Percentiles rank a stretch among this genome's conserved stretches.
These are phyloP conservation scores for Porites australiensis DNA, from an alignment of 64 coral and sea anemone genomes.

Conservation along the genomic window DNA sequence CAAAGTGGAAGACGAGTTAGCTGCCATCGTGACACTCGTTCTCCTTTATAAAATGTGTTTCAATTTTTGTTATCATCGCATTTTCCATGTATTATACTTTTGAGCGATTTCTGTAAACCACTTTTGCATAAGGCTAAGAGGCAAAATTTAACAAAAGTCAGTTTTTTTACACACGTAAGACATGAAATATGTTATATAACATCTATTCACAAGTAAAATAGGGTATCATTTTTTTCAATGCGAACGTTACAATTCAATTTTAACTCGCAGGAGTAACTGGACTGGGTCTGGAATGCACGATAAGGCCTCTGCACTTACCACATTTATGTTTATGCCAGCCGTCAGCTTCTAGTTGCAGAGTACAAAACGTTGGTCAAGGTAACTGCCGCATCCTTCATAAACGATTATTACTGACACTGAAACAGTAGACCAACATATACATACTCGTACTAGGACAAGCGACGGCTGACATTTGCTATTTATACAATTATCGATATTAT, in stretches of 20 bases:
- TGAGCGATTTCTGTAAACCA: too few relatives aligned
- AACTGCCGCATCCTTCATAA: background rate
- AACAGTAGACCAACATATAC: background rate
- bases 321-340: slow-evolving; percentile 3
- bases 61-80: too few relatives aligned
- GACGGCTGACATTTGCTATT: background rate
- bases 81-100: too few relatives aligned
- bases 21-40: too few relatives aligned
- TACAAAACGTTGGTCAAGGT: slow-evolving; percentile 24
- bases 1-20: too few relatives aligned
- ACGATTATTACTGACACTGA: background rate
- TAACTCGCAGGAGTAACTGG: slow-evolving; percentile 4
- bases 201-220: too few relatives aligned
- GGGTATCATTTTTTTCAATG: background rate
- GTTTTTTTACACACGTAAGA: too few relatives aligned
- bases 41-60: too few relatives aligned
- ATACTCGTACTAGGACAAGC: background rate
- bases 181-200: too few relatives aligned
- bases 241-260: background rate
- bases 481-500: background rate
- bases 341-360: slow-evolving; percentile 1
- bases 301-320: slow-evolving; percentile 16
- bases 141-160: too few relatives aligned
- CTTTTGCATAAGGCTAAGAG: too few relatives aligned
- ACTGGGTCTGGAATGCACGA: background rate